Base-by-base conservation (phyloP, 2,113 vertebrate species). In the Mystacornis crossleyi region DNA sequence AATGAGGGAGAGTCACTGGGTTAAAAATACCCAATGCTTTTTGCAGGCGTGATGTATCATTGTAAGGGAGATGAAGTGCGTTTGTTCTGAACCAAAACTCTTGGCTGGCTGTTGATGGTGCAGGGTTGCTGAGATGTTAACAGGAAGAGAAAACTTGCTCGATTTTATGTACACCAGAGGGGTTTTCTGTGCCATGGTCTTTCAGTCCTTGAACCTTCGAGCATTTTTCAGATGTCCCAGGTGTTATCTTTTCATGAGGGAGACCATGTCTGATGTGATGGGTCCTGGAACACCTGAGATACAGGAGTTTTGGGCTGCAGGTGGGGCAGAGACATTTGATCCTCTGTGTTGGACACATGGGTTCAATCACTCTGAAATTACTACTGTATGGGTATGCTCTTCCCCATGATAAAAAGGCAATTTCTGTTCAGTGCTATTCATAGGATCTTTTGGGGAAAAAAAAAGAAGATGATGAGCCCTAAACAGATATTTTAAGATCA, bases 1-100 rank as follows among this genome's bases (percentile, higher is more conserved):
- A 65, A 8, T 42, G 50, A 69, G 57, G 40, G 21, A 89, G 62
- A 80, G 36, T 85, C n/a, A 73, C 54, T 53, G 58, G 38, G 50
- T 88, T 97, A 97, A 97, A 97, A 97, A 96, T 93, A 96, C 11
- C 62, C 20, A 67, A 88, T 34, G 45, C 18, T 92, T 86, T 61
- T 58, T 54, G 33, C 62, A 90, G 83, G 47, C 1, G 0, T 65
- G 48, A 80, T 91, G 25, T 33, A 34, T 45, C 70, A 72, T 87
- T 93, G 54, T 73, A 65, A 86, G 38, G 54, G 26, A 93, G 81
- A 73, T 42, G 43, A 66, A 81, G 4, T 23, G 42, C 45, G 18
- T 64, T 87, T 91, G 66, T 58, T 93, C 74, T 77, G 66, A 93
- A 65, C 18, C 8, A 8, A 85, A 91, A 34, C 15, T 75, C 79